Evolutionary conservation across 2,888 invertebrate genomes (phyloP).

Genomic region (Adelphocoris suturalis): DNA sequence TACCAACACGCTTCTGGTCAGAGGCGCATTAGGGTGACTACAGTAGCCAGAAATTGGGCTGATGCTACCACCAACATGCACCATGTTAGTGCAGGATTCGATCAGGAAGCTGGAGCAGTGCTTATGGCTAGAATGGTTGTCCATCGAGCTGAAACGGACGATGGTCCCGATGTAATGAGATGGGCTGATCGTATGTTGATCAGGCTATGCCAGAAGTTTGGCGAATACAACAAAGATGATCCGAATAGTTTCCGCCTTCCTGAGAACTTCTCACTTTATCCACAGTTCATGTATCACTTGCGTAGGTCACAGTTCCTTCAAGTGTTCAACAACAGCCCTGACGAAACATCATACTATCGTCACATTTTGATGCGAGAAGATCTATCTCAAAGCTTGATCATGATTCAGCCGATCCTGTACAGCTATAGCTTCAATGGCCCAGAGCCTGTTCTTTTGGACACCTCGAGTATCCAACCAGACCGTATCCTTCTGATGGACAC

Average conservation of each 20-base stretch:
- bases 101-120: constrained; percentile 98
- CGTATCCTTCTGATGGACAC: constrained; percentile 99
- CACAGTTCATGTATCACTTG: constrained; percentile 99
- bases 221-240: constrained; percentile 98
- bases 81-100: constrained; percentile 96
- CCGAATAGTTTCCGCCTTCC: constrained; percentile 96
- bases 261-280: constrained; percentile 98
- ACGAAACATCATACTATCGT: constrained; percentile 98
- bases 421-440: constrained; percentile 99
- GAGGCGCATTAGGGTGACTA: constrained; percentile 96
- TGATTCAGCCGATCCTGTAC: constrained; percentile 99
- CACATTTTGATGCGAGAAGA: constrained; percentile 99
- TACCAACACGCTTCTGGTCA: constrained; percentile 99
- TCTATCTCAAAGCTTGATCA: constrained; percentile 97
- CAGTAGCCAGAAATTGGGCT: constrained; percentile 98
- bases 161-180: constrained; percentile 97
- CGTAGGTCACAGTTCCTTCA: constrained; percentile 98
- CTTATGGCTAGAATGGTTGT: constrained; percentile 98
- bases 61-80: constrained; percentile 94
- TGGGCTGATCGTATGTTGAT: constrained; percentile 99
- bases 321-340: constrained; percentile 99
- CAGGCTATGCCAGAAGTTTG: constrained; percentile 99
- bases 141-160: constrained; percentile 95
- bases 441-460: constrained; percentile 97
- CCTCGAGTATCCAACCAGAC: constrained; percentile 98